Evolutionary conservation across 2,797 vertebrate species (phyloP).

Genomic region (Sarcophilus harrisii): DNA sequence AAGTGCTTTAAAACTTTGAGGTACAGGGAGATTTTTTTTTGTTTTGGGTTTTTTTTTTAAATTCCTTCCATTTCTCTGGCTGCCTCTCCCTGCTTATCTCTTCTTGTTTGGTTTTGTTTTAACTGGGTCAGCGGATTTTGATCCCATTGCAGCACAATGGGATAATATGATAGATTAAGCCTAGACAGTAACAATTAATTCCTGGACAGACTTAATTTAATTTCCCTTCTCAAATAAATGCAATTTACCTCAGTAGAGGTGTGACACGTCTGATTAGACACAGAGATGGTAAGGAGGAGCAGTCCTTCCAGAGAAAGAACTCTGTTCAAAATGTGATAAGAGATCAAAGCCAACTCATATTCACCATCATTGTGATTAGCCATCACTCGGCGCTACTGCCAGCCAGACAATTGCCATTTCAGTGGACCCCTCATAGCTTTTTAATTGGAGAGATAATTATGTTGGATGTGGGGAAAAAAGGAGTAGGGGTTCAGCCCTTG

Average conservation of each 20-base stretch:
- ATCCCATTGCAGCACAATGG: conserved; percentile 67
- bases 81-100: neutral
- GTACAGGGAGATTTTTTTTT: neutral
- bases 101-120: conserved; percentile 3
- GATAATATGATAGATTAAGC: conserved; percentile 82
- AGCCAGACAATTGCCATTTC: conserved; percentile 73
- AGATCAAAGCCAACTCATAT: conserved; percentile 78
- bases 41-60: too few species aligned
- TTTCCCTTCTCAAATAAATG: conserved; percentile 84
- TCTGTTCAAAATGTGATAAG: conserved; percentile 64
- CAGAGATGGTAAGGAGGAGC: conserved; percentile 49
- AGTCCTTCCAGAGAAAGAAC: conserved; percentile 41
- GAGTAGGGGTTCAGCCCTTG: conserved; percentile 57
- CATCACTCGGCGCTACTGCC: conserved; percentile 73
- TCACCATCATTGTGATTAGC: conserved; percentile 64
- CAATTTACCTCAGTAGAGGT: conserved; percentile 82
- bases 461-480: conserved; percentile 35
- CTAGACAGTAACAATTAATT: conserved; percentile 80
- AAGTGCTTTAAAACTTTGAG: neutral
- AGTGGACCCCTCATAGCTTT: conserved; percentile 64
- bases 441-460: conserved; percentile 81
- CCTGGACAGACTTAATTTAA: conserved; percentile 83
- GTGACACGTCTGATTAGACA: conserved; percentile 83
- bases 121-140: conserved; percentile 74
- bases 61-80: neutral